Percentiles rank a stretch among this genome's conserved stretches.
Evolutionary conservation across 2,113 vertebrate species (phyloP).

Genomic region (Elephas maximus): DNA sequence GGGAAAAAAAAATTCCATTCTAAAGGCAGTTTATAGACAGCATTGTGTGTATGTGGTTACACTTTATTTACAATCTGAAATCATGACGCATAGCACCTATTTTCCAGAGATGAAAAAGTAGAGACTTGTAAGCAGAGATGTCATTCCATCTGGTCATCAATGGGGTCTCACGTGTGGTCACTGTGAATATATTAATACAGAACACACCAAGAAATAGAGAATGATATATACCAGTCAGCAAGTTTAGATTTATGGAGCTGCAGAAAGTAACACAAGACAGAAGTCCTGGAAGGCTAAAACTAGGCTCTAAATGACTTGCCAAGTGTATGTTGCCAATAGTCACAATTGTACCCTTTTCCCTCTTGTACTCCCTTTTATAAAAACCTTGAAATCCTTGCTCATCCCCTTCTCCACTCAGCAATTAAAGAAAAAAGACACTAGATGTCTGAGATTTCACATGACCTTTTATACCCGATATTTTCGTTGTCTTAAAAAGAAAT

Average conservation of each 20-base stretch:
- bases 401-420: conserved; percentile 60
- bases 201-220: not conserved
- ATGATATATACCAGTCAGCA: not conserved
- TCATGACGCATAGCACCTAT: not conserved
- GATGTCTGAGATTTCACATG: conserved; percentile 32
- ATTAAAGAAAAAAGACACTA: conserved; percentile 69
- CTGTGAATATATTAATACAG: not conserved
- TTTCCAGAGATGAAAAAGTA: conserved; percentile 51
- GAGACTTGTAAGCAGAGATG: conserved; percentile 15
- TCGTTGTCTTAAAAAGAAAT: conserved; percentile 63
- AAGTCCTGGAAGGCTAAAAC: conserved; percentile 6
- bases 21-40: not conserved
- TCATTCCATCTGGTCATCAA: not conserved
- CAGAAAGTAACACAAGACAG: conserved; percentile 22
- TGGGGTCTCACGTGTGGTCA: not conserved
- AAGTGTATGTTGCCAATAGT: not conserved
- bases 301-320: not conserved
- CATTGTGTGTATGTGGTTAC: not conserved
- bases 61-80: conserved; percentile 47
- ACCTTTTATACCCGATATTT: conserved; percentile 69
- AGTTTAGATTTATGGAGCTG: conserved; percentile 22
- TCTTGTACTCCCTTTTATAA: conserved; percentile 21
- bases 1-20: not conserved
- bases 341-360: conserved; percentile 36
- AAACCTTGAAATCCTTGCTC: conserved; percentile 55